phyloP scores from a whole-genome alignment of 1,140 invertebrate genomes.

The Nephotettix cincticeps region DNA sequence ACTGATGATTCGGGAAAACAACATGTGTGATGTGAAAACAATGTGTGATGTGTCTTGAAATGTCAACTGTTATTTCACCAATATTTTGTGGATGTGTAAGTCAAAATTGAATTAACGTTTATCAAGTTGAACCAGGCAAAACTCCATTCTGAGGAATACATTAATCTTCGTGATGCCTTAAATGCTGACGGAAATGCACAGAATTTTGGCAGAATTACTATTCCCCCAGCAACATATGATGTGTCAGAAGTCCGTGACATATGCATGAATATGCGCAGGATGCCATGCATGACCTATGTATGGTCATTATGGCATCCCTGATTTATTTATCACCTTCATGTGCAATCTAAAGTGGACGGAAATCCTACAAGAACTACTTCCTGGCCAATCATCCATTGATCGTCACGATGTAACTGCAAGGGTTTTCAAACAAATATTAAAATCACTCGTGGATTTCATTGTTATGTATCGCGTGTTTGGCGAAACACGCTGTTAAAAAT shows the following conservation, averaged over 20 bases:
- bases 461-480: constrained; percentile 45
- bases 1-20: constrained; percentile 42
- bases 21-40: too few species aligned
- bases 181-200: constrained; percentile 29
- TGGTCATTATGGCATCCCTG: constrained; percentile 46
- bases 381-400: constrained; percentile 40
- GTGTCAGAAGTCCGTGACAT: constrained; percentile 45
- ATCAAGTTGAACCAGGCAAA: constrained; percentile 50
- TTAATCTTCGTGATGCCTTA: constrained; percentile 47
- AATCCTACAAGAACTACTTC: constrained; percentile 42
- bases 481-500: constrained; percentile 46
- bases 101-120: constrained; percentile 51
- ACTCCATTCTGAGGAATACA: constrained; percentile 51
- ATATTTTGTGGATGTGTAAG: constrained; percentile 52
- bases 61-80: constrained; percentile 45
- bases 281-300: constrained; percentile 50
- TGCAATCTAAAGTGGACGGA: constrained; percentile 49
- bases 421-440: constrained; percentile 54
- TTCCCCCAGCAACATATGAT: constrained; percentile 47
- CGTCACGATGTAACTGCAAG: constrained; percentile 47
- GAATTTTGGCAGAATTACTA: constrained; percentile 36
- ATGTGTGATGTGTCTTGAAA: constrained; percentile 42
- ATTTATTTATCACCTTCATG: constrained; percentile 48
- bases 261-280: constrained; percentile 51
- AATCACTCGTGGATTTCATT: constrained; percentile 50